These are phyloP conservation scores for Peromyscus melanophrys DNA, from an alignment of 2,797 vertebrate genomes.

Conservation along the genomic window DNA sequence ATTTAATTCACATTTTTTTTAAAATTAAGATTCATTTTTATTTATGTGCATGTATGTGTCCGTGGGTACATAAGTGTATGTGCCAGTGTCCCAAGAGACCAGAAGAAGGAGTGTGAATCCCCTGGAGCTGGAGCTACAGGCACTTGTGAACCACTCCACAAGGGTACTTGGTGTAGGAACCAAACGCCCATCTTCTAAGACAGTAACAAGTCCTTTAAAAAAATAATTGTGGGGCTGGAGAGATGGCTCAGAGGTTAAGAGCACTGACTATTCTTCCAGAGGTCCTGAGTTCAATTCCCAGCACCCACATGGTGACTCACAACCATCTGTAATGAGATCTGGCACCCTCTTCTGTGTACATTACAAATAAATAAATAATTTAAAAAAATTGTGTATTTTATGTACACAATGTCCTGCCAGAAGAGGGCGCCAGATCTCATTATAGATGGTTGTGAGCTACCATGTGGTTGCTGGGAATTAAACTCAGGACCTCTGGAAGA, in stretches of 20 bases:
- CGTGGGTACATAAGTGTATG: neutral
- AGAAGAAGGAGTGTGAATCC: neutral
- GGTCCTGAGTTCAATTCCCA: too few relatives aligned
- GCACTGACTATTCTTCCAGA: too few relatives aligned
- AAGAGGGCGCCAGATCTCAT: neutral
- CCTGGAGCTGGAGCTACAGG: neutral
- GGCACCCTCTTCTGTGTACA: too few relatives aligned
- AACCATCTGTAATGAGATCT: too few relatives aligned
- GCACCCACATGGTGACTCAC: too few relatives aligned
- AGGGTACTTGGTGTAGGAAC: neutral
- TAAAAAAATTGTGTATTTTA: neutral
- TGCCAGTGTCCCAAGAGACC: neutral
- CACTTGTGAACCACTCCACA: neutral
- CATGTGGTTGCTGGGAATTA: neutral
- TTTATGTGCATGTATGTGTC: neutral
- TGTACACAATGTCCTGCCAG: neutral
- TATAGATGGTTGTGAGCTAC: neutral
- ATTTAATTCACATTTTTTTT: neutral
- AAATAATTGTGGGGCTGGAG: too few relatives aligned
- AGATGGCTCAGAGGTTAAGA: too few relatives aligned
- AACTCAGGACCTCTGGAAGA: neutral
- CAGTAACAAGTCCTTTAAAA: neutral
- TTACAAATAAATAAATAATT: too few relatives aligned
- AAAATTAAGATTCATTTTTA: neutral
- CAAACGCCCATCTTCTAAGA: neutral